These are phyloP conservation scores for Hydrophis major DNA, from an alignment of 2,797 vertebrate genomes.

Conservation along the genomic window DNA sequence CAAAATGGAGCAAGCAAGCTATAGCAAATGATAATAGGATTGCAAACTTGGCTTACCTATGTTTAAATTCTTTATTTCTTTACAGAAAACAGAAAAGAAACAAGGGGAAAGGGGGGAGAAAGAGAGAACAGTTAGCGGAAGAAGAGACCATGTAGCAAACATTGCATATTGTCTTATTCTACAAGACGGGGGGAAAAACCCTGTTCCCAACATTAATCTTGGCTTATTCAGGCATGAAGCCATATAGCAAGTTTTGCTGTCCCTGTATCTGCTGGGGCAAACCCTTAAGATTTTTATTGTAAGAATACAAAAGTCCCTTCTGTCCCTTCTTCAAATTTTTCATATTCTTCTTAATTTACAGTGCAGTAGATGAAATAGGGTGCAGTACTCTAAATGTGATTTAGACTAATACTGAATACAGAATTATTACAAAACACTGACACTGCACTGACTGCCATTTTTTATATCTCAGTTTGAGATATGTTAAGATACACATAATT, in stretches of 20 bases:
- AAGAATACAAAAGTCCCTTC: slow-evolving; percentile 1
- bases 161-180: slow-evolving; percentile 70
- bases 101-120: slow-evolving; percentile 66
- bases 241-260: background rate
- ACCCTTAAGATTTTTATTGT: slow-evolving; percentile 11
- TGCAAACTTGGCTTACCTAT: slow-evolving; percentile 89
- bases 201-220: slow-evolving; percentile 55
- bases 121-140: slow-evolving; percentile 75
- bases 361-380: background rate
- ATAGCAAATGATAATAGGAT: slow-evolving; percentile 73
- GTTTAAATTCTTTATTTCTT: slow-evolving; percentile 99
- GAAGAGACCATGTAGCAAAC: slow-evolving; percentile 74
- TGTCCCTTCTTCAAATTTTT: background rate
- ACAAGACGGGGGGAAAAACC: slow-evolving; percentile 59
- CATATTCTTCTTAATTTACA: background rate
- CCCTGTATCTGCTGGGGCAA: slow-evolving; percentile 9
- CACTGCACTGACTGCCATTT: background rate
- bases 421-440: background rate
- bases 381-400: background rate
- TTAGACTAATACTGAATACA: background rate
- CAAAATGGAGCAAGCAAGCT: slow-evolving; percentile 73
- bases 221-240: slow-evolving; percentile 48
- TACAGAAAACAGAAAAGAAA: slow-evolving; percentile 77
- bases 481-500: background rate
- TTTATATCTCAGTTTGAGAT: background rate